Conservation (phyloP, 2,797 vertebrate species). For the Pygocentrus nattereri region DNA sequence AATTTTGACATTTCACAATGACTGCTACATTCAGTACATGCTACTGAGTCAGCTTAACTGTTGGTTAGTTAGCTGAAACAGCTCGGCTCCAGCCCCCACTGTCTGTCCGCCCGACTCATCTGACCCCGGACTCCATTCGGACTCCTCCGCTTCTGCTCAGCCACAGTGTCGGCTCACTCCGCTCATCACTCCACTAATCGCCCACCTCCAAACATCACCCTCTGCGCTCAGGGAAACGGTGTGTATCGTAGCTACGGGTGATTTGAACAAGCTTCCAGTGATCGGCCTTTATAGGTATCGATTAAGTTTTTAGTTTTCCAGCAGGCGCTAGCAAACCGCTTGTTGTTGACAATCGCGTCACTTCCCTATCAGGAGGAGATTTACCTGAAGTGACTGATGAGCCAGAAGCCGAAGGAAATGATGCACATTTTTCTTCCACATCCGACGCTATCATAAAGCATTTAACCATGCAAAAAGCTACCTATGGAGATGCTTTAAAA, state of each 20-base stretch:
- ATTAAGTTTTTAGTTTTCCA: background rate
- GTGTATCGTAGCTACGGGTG: background rate
- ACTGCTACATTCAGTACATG: background rate
- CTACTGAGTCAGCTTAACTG: background rate
- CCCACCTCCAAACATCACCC: background rate
- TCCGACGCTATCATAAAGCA: too few species aligned
- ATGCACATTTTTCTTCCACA: background rate
- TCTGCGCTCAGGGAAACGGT: background rate
- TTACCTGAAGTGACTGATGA: background rate
- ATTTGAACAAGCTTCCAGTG: background rate
- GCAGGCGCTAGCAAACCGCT: background rate
- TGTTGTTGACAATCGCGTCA: background rate
- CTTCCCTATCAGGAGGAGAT: background rate
- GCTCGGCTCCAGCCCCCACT: background rate
- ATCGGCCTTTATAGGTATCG: background rate
- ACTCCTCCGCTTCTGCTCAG: background rate
- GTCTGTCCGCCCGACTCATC: background rate
- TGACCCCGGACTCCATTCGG: constrained; percentile 21
- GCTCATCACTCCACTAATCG: background rate
- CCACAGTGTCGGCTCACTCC: background rate
- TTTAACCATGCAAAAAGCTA: too few species aligned
- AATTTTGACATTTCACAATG: background rate
- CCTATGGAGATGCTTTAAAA: too few species aligned
- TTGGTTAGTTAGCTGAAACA: background rate
- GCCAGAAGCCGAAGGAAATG: background rate